These are phyloP conservation scores for Teleogryllus oceanicus DNA, from an alignment of 2,888 invertebrate genomes.

Conservation along the genomic window DNA sequence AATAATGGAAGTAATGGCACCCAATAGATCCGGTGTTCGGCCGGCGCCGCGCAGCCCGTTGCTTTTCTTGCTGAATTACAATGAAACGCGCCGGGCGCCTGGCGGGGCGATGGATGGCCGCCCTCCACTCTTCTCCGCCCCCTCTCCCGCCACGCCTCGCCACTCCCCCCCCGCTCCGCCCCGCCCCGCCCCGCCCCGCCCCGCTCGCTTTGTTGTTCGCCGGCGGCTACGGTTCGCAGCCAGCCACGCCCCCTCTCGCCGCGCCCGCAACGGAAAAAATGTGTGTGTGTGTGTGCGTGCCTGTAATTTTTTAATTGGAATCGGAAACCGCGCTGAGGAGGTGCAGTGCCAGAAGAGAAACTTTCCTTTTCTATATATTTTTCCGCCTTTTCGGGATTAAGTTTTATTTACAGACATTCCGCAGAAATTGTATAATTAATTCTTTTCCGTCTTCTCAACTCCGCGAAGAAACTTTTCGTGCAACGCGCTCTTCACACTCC, in stretches of 20 bases:
- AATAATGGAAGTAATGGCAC: slow-evolving; percentile 6
- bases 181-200: not conserved
- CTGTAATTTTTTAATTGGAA: no score
- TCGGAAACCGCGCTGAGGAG: no score
- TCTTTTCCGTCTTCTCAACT: not conserved
- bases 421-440: slow-evolving; percentile 18
- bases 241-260: not conserved
- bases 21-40: not conserved
- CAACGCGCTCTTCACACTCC: not conserved
- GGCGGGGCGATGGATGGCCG: not conserved
- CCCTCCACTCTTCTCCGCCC: not conserved
- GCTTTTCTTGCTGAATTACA: slow-evolving; percentile 18
- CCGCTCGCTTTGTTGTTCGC: no score
- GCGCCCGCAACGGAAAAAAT: not conserved
- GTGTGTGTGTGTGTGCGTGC: not conserved
- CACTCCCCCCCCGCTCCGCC: not conserved
- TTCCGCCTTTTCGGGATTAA: not conserved
- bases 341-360: not conserved
- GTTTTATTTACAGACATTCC: slow-evolving; percentile 2
- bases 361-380: not conserved
- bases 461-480: not conserved
- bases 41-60: not conserved
- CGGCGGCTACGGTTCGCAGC: no score
- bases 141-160: not conserved
- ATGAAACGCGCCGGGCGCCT: not conserved